Conservation (phyloP, 2,113 vertebrate genomes). For the Leptobrachium leishanense region DNA sequence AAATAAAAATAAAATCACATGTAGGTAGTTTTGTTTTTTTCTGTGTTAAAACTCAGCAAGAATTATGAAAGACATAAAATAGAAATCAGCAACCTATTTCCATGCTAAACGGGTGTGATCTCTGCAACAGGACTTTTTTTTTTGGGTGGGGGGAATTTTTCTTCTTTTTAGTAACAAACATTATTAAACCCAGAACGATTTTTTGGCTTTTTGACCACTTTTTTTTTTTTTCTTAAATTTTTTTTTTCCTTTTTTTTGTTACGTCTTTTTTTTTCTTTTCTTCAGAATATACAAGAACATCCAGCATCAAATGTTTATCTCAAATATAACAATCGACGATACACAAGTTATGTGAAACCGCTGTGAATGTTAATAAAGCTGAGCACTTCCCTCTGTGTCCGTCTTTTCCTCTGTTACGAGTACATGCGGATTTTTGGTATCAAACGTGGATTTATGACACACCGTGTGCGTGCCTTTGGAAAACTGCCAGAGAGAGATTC, state of each 20-base stretch:
- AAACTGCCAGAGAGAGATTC: conserved; percentile 32
- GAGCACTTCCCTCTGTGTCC: conserved; percentile 66
- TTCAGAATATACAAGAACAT: conserved; percentile 85
- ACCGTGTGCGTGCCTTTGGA: conserved; percentile 6
- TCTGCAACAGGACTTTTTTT: conserved; percentile 61
- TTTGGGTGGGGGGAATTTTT: conserved; percentile 60
- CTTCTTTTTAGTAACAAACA: conserved; percentile 77
- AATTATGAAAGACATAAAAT: conserved; percentile 69
- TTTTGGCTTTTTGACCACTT: conserved; percentile 75
- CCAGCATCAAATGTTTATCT: conserved; percentile 81
- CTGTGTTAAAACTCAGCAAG: conserved; percentile 71
- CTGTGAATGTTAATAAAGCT: conserved; percentile 85
- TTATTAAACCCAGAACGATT: conserved; percentile 82
- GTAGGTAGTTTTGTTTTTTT: conserved; percentile 66
- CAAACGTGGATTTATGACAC: conserved; percentile 32
- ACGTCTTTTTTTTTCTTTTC: conserved; percentile 62
- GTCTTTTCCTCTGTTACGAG: conserved; percentile 39
- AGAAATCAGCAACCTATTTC: conserved; percentile 68
- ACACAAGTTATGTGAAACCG: conserved; percentile 82
- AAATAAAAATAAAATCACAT: conserved; percentile 54
- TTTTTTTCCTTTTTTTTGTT: conserved; percentile 69
- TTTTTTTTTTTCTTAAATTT: conserved; percentile 27
- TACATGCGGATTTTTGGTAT: conserved; percentile 11
- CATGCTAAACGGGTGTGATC: conserved; percentile 77
- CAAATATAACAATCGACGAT: conserved; percentile 78